A percentile compares a stretch with the other conserved stretches of the same genome.
phyloP scores from a whole-genome alignment of 2,888 invertebrate species.

The Scrobipalpa atriplicella region DNA sequence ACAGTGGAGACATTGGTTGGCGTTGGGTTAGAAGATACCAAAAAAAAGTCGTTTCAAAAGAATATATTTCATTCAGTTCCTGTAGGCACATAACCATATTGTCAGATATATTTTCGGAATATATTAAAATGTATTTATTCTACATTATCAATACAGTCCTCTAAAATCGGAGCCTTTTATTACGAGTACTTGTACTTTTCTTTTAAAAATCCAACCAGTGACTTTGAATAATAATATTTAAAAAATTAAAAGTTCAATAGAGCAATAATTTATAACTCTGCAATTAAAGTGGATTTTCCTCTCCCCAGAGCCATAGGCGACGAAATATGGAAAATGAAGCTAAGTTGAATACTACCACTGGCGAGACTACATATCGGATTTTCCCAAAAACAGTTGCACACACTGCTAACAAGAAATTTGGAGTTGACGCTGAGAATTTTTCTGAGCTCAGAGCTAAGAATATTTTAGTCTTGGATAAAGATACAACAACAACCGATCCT shows the following conservation, averaged over 20 bases:
- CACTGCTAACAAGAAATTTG: not conserved
- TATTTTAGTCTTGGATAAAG: not conserved
- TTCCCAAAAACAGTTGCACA: not conserved
- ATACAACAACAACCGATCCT: not conserved
- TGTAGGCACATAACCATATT: too few relatives aligned
- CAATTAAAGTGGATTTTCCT: not conserved
- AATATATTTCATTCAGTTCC: not conserved
- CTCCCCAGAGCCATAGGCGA: not conserved
- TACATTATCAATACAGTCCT: too few relatives aligned
- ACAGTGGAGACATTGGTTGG: not conserved
- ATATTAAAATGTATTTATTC: too few relatives aligned
- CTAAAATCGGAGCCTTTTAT: too few relatives aligned
- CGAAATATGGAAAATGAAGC: not conserved
- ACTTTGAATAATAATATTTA: too few relatives aligned
- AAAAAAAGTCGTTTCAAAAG: not conserved
- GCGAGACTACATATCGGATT: not conserved
- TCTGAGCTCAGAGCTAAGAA: not conserved
- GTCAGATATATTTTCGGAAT: too few relatives aligned
- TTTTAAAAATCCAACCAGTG: too few relatives aligned
- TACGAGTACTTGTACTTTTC: too few relatives aligned
- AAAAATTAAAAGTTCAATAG: too few relatives aligned
- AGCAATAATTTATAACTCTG: too few relatives aligned
- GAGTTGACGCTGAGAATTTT: too few relatives aligned
- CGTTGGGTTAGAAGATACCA: not conserved
- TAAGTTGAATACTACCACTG: not conserved